A percentile compares a stretch with the other conserved stretches of the same genome.
phyloP scores from a whole-genome alignment of 2,113 vertebrate species.

The Corapipo altera region DNA sequence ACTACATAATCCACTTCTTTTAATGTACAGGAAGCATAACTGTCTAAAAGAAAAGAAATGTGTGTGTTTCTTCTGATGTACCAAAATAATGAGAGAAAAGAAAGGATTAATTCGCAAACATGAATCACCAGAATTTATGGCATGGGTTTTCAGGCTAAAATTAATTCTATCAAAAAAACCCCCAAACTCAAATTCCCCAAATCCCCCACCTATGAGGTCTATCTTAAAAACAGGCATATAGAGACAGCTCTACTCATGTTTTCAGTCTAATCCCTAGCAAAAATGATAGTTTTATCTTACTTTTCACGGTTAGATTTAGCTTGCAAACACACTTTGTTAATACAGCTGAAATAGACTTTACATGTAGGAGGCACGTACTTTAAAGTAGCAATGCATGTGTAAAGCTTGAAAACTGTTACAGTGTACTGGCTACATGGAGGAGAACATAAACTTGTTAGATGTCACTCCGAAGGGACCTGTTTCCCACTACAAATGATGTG shows the following conservation, averaged over 20 bases:
- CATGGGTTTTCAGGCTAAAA: background rate
- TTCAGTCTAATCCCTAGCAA: background rate
- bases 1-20: background rate
- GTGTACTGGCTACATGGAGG: background rate
- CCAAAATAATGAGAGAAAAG: background rate
- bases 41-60: background rate
- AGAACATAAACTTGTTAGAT: slow-evolving; percentile 5
- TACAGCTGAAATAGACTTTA: background rate
- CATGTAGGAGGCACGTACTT: background rate
- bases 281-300: background rate
- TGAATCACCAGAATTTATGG: background rate
- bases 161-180: background rate
- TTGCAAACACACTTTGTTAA: background rate
- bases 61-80: background rate
- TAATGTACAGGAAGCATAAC: background rate
- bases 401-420: background rate
- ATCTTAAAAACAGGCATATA: background rate
- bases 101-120: background rate
- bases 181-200: fast-evolving
- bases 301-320: background rate
- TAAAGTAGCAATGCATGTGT: background rate
- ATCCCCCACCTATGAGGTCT: background rate
- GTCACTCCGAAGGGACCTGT: background rate
- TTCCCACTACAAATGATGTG: background rate
- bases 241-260: background rate